Percentiles rank a stretch among this genome's conserved stretches.
These are phyloP conservation scores for Scaptomyza caliginosa DNA, from an alignment of 2,888 invertebrate genomes.

Conservation along the genomic window DNA sequence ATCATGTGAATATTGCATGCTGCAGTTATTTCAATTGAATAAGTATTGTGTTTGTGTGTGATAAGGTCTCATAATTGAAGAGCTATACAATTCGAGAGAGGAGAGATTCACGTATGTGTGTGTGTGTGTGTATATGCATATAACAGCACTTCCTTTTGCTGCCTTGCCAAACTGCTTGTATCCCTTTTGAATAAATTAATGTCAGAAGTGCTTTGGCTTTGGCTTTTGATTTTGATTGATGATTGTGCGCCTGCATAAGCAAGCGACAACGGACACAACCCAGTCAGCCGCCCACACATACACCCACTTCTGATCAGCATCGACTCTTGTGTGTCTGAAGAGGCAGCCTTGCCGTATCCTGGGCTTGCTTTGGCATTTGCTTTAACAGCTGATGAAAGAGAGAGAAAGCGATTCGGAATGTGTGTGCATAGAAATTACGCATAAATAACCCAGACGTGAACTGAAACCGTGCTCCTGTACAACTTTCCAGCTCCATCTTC, in stretches of 20 bases:
- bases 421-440: conserved; percentile 70
- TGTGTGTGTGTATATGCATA: background rate
- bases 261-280: conserved; percentile 22
- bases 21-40: conserved; percentile 49
- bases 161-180: conserved; percentile 70
- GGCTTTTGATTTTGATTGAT: conserved; percentile 84
- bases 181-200: conserved; percentile 83
- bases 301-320: conserved; percentile 21
- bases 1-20: conserved; percentile 31
- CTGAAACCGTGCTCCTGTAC: background rate
- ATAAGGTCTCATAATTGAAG: conserved; percentile 52
- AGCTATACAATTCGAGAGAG: conserved; percentile 11
- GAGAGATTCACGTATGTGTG: background rate
- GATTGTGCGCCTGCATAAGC: conserved; percentile 70
- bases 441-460: conserved; percentile 61
- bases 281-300: conserved; percentile 1
- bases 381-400: conserved; percentile 38
- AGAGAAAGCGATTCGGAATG: conserved; percentile 7
- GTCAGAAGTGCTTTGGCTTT: conserved; percentile 83
- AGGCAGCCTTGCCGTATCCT: conserved; percentile 25
- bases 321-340: conserved; percentile 32
- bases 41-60: conserved; percentile 34
- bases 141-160: conserved; percentile 37
- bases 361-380: conserved; percentile 49
- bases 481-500: background rate